phyloP scores from a whole-genome alignment of 1,140 invertebrate genomes.

The Brachionus asplanchnoidis region DNA sequence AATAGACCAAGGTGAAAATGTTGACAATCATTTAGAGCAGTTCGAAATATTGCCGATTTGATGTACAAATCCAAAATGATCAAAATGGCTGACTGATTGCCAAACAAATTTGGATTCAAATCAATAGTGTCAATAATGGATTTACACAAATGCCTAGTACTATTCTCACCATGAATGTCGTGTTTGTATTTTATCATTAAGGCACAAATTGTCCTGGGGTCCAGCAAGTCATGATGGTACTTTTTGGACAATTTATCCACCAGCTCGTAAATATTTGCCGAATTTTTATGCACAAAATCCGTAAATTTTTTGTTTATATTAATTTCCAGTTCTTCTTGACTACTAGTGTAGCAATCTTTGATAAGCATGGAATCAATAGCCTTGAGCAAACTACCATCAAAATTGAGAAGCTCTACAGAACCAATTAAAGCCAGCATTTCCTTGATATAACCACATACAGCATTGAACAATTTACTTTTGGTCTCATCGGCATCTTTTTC shows the following conservation, averaged over 20 bases:
- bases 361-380: background rate
- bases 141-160: background rate
- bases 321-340: background rate
- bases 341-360: background rate
- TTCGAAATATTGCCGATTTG: background rate
- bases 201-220: background rate
- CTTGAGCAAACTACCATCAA: background rate
- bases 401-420: background rate
- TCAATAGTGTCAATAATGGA: background rate
- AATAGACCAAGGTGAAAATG: constrained; percentile 21
- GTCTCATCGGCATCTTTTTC: background rate
- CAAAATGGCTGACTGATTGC: background rate
- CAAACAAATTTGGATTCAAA: background rate
- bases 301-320: constrained; percentile 1
- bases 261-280: background rate
- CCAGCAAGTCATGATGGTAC: background rate
- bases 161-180: background rate
- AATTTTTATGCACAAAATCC: constrained; percentile 9
- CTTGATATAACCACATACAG: background rate
- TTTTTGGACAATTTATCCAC: background rate
- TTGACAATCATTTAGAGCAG: constrained; percentile 16
- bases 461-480: background rate
- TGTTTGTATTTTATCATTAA: background rate
- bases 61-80: constrained; percentile 6
- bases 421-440: background rate